Conservation (phyloP, 2,888 invertebrate genomes). For the Heliconius erato region DNA sequence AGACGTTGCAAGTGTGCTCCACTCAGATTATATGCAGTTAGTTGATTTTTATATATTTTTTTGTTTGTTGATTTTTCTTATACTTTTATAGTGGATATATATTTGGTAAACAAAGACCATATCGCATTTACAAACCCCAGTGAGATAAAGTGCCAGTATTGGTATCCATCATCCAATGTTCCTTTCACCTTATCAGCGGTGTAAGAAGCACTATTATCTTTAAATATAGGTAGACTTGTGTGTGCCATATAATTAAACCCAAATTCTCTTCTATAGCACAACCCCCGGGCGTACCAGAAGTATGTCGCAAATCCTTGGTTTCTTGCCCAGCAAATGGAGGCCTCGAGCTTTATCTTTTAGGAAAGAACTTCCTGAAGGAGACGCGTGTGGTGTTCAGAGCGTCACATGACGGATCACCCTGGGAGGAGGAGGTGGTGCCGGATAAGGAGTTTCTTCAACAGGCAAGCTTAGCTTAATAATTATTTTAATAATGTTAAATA, state of each 20-base stretch:
- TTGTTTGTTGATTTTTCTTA: no score
- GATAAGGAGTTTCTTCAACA: conserved; percentile 96
- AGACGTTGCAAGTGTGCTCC: conserved; percentile 95
- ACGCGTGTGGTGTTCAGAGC: conserved; percentile 92
- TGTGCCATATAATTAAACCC: background rate
- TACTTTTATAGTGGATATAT: no score
- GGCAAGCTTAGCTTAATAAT: conserved; percentile 73
- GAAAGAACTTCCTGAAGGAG: conserved; percentile 97
- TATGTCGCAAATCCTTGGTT: conserved; percentile 94
- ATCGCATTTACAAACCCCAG: no score
- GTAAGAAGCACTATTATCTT: no score
- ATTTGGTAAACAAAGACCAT: no score
- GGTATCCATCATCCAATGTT: no score
- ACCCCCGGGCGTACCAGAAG: conserved; percentile 96
- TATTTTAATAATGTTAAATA: background rate
- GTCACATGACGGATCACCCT: conserved; percentile 83
- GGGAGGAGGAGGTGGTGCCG: conserved; percentile 94
- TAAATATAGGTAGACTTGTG: no score
- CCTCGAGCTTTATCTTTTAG: conserved; percentile 93
- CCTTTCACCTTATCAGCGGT: no score
- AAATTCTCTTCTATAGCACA: conserved; percentile 87
- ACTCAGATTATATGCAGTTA: conserved; percentile 97
- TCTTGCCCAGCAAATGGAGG: conserved; percentile 93
- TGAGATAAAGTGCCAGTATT: no score
- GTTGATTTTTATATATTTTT: conserved; percentile 70